Percentiles rank a stretch among this genome's conserved stretches.
Evolutionary conservation across 2,888 invertebrate species (phyloP).

Genomic region (Clivina fossor): DNA sequence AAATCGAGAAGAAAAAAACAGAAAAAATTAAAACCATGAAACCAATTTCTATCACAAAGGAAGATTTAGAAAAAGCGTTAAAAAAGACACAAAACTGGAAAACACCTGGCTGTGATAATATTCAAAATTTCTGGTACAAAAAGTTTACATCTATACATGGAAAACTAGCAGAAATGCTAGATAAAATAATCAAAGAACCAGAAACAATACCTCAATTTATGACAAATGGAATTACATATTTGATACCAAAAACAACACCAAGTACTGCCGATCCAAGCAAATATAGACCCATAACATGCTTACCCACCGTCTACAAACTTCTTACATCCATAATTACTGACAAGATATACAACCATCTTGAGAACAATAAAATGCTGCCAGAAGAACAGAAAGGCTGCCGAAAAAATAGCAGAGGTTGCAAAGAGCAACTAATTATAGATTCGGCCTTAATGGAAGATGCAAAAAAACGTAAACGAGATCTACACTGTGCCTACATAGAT

Average conservation of each 20-base stretch:
- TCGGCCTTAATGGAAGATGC: neutral
- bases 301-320: slow-evolving; percentile 9
- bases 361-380: neutral
- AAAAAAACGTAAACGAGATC: neutral
- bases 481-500: neutral
- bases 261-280: neutral
- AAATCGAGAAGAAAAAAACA: too few relatives aligned
- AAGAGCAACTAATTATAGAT: slow-evolving; percentile 13
- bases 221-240: slow-evolving; percentile 15
- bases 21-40: too few relatives aligned
- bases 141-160: slow-evolving; percentile 7
- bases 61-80: too few relatives aligned
- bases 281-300: slow-evolving; percentile 18
- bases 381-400: slow-evolving; percentile 24
- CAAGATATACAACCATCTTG: slow-evolving; percentile 19
- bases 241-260: neutral
- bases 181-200: slow-evolving; percentile 4
- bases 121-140: slow-evolving; percentile 27
- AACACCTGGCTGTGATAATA: slow-evolving; percentile 19
- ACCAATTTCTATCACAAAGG: too few relatives aligned
- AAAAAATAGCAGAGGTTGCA: slow-evolving; percentile 4
- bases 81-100: slow-evolving; percentile 8
- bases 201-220: slow-evolving; percentile 11
- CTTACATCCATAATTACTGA: slow-evolving; percentile 5
- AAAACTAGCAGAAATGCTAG: neutral